Base-by-base conservation (phyloP, 2,888 invertebrate genomes). In the Synanthedon formicaeformis region DNA sequence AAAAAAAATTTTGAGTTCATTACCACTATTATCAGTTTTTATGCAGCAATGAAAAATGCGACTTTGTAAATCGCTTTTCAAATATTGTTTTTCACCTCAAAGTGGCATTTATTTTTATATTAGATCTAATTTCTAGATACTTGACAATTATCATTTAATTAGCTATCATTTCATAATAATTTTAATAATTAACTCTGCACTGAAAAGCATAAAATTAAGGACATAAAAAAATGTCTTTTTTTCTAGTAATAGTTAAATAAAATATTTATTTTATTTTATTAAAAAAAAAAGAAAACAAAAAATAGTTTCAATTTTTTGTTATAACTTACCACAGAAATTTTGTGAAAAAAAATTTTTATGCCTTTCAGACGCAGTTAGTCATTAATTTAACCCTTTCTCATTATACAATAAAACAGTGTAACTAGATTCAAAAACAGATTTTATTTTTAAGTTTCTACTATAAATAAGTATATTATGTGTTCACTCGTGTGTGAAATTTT, bases 371-470 rank as follows among this genome's bases (percentile, higher is more conserved):
- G 34, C 34, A 55, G 56, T 56, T 51, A 54, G 56, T 53, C 53
- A 34, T 34, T 34, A 34, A 34, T 34, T 34, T 34, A 34, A 34
- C 34, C 34, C 34, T 34, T 34, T 34, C 10, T 34, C 34, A 34
- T 34, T 34, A 34, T 34, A 34, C 6, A 34, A 34, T 6, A 34
- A 34, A 34, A 10, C 34, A 34, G 34, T 34, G 34, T 57, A 57
- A 59, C 55, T 62, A 61, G 23, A 23, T 54, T 64, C 61, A 69
- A 59, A 65, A 69, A 72, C 63, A 56, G 55, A 58, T 54, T 54
- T 58, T 78, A 77, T 67, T 73, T 73, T 59, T 81, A 81, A 82
- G 80, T 81, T 78, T 80, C 67, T 71, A 10, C 67, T 71, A 34
- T 34, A 34, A 34, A 34, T 34, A 34, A 34, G 27, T 34, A 34